Evolutionary conservation across 2,113 vertebrate species (phyloP), one percentile per base, ranked within the genome.

Genomic region (Arvicanthis niloticus): DNA sequence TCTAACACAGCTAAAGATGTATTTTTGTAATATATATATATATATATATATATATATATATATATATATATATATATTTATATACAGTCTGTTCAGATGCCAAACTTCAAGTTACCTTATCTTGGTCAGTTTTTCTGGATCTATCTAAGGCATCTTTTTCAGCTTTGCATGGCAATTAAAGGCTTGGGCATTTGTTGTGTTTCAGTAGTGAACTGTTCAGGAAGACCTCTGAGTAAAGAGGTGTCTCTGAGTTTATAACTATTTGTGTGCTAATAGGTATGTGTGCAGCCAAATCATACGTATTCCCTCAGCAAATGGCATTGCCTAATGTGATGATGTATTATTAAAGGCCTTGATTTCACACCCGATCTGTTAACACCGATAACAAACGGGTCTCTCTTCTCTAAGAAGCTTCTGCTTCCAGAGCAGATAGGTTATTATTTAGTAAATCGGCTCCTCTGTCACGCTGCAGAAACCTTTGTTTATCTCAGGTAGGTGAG

Each of bases 1-100:
- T 81, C 53, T 68, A 96, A 88, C 75, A 60, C 58, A 40, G 91
- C 62, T 73, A 82, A 91, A 94, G 88, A 88, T 92, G 53, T 24
- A 67, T n/a, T 29, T 89, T 78, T 96, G 96, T 93, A n/a, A n/a
- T n/a, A n/a, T n/a, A n/a, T n/a, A n/a, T n/a, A n/a, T n/a, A n/a
- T n/a, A n/a, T n/a, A n/a, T n/a, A n/a, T n/a, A n/a, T n/a, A n/a
- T n/a, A n/a, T n/a, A n/a, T n/a, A n/a, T n/a, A n/a, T n/a, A n/a
- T n/a, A n/a, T n/a, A n/a, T n/a, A n/a, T n/a, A n/a, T n/a, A n/a
- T n/a, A n/a, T n/a, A n/a, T n/a, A n/a, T n/a, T n/a, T n/a, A n/a
- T n/a, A n/a, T n/a, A n/a, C n/a, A n/a, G 21, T 68, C 40, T 48
- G 45, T 91, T 34, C 12, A 56, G 78, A 65, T 85, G 42, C 65